Conservation (phyloP, 2,113 vertebrate genomes). For the Perca fluviatilis region DNA sequence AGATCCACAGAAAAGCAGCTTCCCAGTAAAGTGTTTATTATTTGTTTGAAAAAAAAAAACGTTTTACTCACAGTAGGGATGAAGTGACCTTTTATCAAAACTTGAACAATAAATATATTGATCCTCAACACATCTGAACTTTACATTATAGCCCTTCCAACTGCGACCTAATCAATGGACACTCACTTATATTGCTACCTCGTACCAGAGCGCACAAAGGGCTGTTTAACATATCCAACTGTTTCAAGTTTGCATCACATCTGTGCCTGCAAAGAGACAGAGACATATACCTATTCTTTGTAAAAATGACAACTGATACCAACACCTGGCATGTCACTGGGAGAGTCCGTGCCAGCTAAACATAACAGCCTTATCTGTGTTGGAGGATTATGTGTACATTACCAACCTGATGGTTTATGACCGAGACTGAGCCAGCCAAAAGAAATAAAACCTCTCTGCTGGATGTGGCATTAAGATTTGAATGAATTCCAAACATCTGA, state of each 20-base stretch:
- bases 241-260: background rate
- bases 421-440: slow-evolving; percentile 40
- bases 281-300: slow-evolving; percentile 6
- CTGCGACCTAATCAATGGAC: slow-evolving; percentile 19
- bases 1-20: slow-evolving; percentile 42
- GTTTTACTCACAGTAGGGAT: slow-evolving; percentile 33
- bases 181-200: background rate
- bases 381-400: slow-evolving; percentile 52
- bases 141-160: slow-evolving; percentile 42
- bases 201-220: background rate
- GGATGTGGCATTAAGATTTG: slow-evolving; percentile 34
- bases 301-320: slow-evolving; percentile 35
- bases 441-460: slow-evolving; percentile 37
- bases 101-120: slow-evolving; percentile 51
- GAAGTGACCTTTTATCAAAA: slow-evolving; percentile 62
- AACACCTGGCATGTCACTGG: slow-evolving; percentile 35
- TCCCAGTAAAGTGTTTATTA: slow-evolving; percentile 27
- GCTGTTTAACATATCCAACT: slow-evolving; percentile 25
- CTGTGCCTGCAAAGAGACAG: background rate
- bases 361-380: slow-evolving; percentile 44
- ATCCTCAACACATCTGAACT: slow-evolving; percentile 50
- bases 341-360: slow-evolving; percentile 25
- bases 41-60: slow-evolving; percentile 22
- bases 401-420: slow-evolving; percentile 46
- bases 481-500: slow-evolving; percentile 39